Evolutionary conservation across 1,140 invertebrate species (phyloP).

Genomic region (Argopecten irradians): DNA sequence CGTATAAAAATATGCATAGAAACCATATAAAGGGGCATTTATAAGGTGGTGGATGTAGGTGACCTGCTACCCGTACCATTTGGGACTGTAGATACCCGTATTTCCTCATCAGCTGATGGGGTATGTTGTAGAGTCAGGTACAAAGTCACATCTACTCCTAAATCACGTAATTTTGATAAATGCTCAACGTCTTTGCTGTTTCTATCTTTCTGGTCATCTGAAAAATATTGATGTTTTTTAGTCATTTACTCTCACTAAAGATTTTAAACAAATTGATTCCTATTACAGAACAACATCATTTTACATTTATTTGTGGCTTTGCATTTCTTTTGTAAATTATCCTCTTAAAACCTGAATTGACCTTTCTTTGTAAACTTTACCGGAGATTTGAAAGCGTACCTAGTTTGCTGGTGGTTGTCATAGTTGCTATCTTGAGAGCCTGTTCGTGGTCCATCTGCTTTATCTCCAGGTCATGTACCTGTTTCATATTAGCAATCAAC

Average conservation of each 20-base stretch:
- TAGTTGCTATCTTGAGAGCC: neutral
- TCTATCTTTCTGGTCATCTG: neutral
- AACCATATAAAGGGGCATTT: no score
- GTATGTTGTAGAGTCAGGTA: neutral
- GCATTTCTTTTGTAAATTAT: neutral
- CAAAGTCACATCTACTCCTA: neutral
- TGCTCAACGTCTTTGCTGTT: neutral
- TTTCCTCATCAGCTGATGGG: neutral
- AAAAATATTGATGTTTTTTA: neutral
- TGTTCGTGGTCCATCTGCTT: neutral
- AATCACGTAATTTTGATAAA: neutral
- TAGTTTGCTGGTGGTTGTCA: neutral
- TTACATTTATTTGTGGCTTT: neutral
- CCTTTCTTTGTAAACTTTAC: neutral
- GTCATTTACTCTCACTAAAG: neutral
- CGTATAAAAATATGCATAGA: no score
- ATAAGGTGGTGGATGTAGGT: no score
- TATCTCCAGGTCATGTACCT: neutral
- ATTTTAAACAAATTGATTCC: neutral
- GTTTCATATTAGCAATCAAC: neutral
- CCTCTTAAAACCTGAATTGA: neutral
- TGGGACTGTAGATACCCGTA: neutral
- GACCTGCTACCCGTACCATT: no score
- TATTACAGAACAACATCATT: neutral
- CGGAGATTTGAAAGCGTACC: neutral